Percentiles rank a stretch among this genome's conserved stretches.
phyloP scores from a whole-genome alignment of 1,140 invertebrate species.

The Neodiprion fabricii region DNA sequence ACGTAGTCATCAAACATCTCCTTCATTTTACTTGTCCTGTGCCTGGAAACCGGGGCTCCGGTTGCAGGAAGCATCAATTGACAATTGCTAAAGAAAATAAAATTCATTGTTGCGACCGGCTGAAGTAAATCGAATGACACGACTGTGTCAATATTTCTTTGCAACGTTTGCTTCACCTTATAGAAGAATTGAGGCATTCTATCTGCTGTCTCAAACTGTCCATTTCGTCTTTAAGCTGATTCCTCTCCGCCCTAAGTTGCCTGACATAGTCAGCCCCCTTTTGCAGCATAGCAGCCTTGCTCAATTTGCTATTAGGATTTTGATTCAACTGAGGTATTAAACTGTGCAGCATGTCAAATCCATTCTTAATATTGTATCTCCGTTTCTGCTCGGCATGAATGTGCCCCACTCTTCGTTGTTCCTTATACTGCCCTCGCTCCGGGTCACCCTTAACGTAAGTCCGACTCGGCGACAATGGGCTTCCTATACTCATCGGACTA shows the following conservation, averaged over 20 bases:
- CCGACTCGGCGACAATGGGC: constrained; percentile 51
- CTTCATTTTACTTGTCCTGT: constrained; percentile 89
- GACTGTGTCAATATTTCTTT: neutral
- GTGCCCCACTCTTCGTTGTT: constrained; percentile 82
- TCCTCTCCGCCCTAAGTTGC: constrained; percentile 84
- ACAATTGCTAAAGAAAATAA: constrained; percentile 75
- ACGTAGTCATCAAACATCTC: constrained; percentile 96
- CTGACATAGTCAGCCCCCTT: constrained; percentile 96
- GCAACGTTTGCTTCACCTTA: constrained; percentile 69
- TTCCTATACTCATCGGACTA: constrained; percentile 57
- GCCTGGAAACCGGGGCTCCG: constrained; percentile 89
- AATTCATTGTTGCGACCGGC: constrained; percentile 10
- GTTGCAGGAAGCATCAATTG: constrained; percentile 95
- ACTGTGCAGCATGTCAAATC: constrained; percentile 92
- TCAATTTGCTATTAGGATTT: constrained; percentile 90
- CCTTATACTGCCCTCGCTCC: constrained; percentile 61
- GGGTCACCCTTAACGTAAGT: constrained; percentile 51
- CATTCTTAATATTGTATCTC: constrained; percentile 96
- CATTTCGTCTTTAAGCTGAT: constrained; percentile 89
- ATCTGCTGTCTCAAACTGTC: constrained; percentile 86
- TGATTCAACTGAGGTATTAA: constrained; percentile 92
- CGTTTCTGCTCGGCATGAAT: constrained; percentile 98
- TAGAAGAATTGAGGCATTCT: constrained; percentile 87
- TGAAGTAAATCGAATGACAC: constrained; percentile 11
- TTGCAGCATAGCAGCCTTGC: constrained; percentile 96